Base-by-base conservation (phyloP, 2,888 invertebrate species). In the Pecten maximus region DNA sequence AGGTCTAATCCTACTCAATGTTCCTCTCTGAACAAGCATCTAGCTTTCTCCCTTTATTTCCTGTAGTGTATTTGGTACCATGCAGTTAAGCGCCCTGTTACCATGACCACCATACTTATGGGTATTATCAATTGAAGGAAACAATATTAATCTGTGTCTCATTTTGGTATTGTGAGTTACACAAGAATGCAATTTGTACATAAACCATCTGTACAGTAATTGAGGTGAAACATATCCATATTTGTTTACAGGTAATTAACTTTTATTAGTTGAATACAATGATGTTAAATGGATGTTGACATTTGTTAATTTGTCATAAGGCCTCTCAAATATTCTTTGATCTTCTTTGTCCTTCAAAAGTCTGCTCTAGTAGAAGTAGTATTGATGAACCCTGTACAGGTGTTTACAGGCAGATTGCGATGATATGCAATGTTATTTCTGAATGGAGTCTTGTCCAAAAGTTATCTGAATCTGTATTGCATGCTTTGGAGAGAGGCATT, bases 401-500 rank as follows among this genome's bases (percentile, higher is more conserved):
- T 74, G 74, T 74, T 28, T 35, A 74, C 74, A 74, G 6, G 35
- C 23, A 74, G 74, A 74, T 74, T 15, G 28, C 23, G 10, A 35
- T 10, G 28, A 74, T 74, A 74, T 1, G 74, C 74, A 35, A 10
- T 28, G 8, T 74, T 35, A 74, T 74, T 54, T 8, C 23, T 74
- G 74, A 74, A 74, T 74, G 74, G 28, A 74, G 74, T 74, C 74
- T 23, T 28, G 23, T 35, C 74, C 35, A 4, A 74, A 74, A 74
- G 35, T 60, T 74, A 74, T 35, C 35, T 2, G 35, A 74, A 74
- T 74, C 74, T 74, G 74, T 74, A 28, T 35, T 74, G 74, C 74
- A 74, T 74, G 74, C 28, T 74, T 74, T 35, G 35, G 74, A 35
- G 74, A 74, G 74, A 74, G 74, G 74, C 35, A 74, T 74, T 74